Evolutionary conservation across 2,113 vertebrate genomes (phyloP).

Genomic region (Motacilla tschutschensis): DNA sequence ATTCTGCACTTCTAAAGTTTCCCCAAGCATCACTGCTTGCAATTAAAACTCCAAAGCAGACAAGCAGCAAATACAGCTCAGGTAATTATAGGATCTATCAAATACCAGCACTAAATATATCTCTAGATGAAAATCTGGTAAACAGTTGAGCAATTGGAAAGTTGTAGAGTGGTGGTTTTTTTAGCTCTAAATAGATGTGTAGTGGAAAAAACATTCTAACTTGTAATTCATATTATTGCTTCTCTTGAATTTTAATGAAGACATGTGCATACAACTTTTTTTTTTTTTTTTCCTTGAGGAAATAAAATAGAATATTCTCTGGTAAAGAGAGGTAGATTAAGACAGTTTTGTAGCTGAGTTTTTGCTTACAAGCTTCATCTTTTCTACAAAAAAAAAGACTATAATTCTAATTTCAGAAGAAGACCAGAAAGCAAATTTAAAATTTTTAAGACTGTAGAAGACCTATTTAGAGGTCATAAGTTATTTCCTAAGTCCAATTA

Average conservation of each 20-base stretch:
- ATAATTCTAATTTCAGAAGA: background rate
- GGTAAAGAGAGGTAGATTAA: background rate
- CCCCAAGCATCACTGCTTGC: background rate
- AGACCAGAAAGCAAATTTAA: background rate
- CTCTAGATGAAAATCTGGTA: slow-evolving; percentile 7
- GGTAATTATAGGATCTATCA: slow-evolving; percentile 33
- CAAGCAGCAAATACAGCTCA: background rate
- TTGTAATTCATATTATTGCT: background rate
- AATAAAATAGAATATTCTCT: background rate
- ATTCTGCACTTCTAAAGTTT: background rate
- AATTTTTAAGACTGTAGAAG: background rate
- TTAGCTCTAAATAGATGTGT: background rate
- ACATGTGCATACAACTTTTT: background rate
- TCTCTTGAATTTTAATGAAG: slow-evolving; percentile 11
- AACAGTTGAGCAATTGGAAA: slow-evolving; percentile 15
- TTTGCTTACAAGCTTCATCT: background rate
- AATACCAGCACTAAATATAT: slow-evolving; percentile 7
- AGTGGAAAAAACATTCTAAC: background rate
- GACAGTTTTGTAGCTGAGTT: background rate
- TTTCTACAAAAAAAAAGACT: background rate
- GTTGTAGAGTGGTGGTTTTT: background rate
- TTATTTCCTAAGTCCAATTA: background rate
- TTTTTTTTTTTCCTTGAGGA: background rate
- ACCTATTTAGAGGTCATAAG: background rate
- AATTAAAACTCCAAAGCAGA: slow-evolving; percentile 9